Evolutionary conservation across 2,888 invertebrate species (phyloP), one percentile per base, ranked within the genome.

Genomic region (Druceiella hillmani): DNA sequence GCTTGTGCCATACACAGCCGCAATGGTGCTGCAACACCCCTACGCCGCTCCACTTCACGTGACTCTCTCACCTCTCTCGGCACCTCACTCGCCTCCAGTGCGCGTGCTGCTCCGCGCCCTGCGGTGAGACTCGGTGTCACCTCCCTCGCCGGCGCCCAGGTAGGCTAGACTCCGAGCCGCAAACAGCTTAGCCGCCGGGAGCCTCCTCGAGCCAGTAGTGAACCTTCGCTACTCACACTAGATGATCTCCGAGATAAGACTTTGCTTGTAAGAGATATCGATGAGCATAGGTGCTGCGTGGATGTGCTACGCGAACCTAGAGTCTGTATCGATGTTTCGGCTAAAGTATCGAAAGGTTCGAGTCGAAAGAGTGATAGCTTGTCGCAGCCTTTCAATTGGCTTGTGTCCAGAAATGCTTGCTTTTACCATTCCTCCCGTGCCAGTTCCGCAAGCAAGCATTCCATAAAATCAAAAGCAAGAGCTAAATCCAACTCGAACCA

Each of bases 91-190:
- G 79, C 83, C 51, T 78, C 79, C 50, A 61, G 64, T 9, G 52
- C 54, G 44, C 60, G 61, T 34, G 52, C 64, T 49, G 62, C 59
- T 10, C 74, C 76, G 49, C 71, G 74, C 52, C 66, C 69, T 54
- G 71, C 77, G 69, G 78, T 87, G 66, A 83, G 87, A 67, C 80
- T 87, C 57, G 83, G 83, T 55, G 78, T 82, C 59, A 79, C 78
- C 54, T 78, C 82, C 55, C 71, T 83, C 57, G 69, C 73, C 36
- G 55, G 46, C 58, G 66, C 76, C 59, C 77, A 78, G 77, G 78
- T 78, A 75, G 75, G 77, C 74, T 74, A 68, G 70, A 63, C 54
- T 63, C 56, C 52, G 52, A 54, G 38, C 56, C 51, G 49, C 58
- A 51, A 42, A 46, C 15, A 46, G 44, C 44, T 46, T 46, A 31